phyloP scores from a whole-genome alignment of 2,888 invertebrate genomes.

The Callyntrura guangdongensis region DNA sequence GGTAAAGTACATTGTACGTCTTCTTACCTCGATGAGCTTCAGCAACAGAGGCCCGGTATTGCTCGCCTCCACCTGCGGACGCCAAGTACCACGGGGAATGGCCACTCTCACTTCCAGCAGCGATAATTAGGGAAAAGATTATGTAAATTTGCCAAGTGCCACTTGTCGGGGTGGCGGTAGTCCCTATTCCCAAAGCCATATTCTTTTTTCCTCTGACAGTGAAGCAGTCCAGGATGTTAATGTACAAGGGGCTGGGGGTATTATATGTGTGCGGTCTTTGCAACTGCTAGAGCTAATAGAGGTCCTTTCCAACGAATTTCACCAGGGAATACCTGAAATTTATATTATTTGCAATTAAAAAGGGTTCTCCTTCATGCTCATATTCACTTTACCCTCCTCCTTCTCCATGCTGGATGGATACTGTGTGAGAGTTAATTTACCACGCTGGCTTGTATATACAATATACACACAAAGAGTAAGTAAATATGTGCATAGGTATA shows the following conservation, averaged over 20 bases:
- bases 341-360: conserved; percentile 71
- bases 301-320: conserved; percentile 51
- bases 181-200: conserved; percentile 57
- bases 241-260: not conserved
- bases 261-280: conserved; percentile 33
- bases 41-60: conserved; percentile 62
- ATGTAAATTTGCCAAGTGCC: conserved; percentile 78
- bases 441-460: not conserved
- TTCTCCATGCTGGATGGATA: not conserved
- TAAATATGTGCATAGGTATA: no score
- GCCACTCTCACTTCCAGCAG: conserved; percentile 80
- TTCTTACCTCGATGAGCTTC: conserved; percentile 78
- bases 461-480: not conserved
- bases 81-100: conserved; percentile 77
- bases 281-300: conserved; percentile 35
- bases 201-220: conserved; percentile 4
- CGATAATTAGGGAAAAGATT: conserved; percentile 80
- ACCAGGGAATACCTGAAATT: conserved; percentile 72
- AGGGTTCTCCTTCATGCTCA: conserved; percentile 15
- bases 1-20: not conserved
- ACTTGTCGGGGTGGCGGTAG: conserved; percentile 52
- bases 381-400: conserved; percentile 20
- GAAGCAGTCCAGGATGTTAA: not conserved
- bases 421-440: not conserved
- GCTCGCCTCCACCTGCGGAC: conserved; percentile 59